phyloP scores from a whole-genome alignment of 2,113 vertebrate species.

The Craseonycteris thonglongyai region DNA sequence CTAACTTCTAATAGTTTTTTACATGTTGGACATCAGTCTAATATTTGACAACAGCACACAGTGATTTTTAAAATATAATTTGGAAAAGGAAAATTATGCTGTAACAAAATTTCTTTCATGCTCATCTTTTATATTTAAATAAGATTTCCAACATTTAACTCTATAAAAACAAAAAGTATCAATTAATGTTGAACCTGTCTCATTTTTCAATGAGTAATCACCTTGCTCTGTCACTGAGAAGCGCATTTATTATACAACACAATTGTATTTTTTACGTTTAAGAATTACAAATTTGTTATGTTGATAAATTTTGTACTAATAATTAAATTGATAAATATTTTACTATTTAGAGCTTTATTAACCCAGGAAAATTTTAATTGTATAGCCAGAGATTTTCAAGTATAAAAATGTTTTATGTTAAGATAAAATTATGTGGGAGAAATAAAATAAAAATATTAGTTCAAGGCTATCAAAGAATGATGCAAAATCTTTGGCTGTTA shows the following conservation, averaged over 20 bases:
- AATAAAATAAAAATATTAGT: neutral
- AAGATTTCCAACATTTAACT: neutral
- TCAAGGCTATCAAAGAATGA: neutral
- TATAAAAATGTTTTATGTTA: neutral
- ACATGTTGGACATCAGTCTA: neutral
- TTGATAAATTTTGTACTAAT: neutral
- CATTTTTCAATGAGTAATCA: neutral
- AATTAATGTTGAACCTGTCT: neutral
- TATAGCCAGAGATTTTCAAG: neutral
- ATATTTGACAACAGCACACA: neutral
- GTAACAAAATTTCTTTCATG: neutral
- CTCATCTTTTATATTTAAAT: neutral
- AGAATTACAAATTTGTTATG: neutral
- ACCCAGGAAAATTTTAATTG: neutral
- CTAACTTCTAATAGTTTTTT: neutral
- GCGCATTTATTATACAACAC: neutral
- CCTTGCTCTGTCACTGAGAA: neutral
- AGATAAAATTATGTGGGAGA: constrained; percentile 8
- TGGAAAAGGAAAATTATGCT: neutral
- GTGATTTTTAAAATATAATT: neutral
- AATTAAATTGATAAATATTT: neutral
- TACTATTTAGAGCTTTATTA: neutral
- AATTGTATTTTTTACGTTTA: constrained; percentile 1
- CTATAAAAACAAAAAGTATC: neutral
- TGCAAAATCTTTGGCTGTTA: neutral